Percentiles rank a stretch among this genome's conserved stretches.
Conservation (phyloP, 1,140 invertebrate species). For the Cotesia typhae region DNA sequence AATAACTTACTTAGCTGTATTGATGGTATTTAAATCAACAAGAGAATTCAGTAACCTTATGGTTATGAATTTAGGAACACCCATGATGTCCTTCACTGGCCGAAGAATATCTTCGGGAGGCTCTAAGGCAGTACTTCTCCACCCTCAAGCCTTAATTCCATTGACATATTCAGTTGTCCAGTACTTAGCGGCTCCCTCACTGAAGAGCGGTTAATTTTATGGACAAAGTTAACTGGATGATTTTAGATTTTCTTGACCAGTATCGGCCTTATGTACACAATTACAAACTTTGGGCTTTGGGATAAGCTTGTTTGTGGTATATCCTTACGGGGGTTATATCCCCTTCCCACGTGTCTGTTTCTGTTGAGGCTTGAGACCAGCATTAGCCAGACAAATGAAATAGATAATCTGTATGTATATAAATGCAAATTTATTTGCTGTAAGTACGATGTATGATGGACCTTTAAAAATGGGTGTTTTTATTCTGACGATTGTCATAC, state of each 20-base stretch:
- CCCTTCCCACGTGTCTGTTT: constrained; percentile 9
- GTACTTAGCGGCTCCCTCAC: neutral
- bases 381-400: neutral
- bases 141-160: constrained; percentile 27
- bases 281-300: constrained; percentile 56
- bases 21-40: constrained; percentile 44
- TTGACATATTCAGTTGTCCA: constrained; percentile 17
- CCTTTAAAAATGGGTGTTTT: constrained; percentile 13
- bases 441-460: neutral
- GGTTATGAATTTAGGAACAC: neutral
- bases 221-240: constrained; percentile 60
- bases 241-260: constrained; percentile 43
- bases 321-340: no score
- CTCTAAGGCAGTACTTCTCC: neutral
- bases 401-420: neutral
- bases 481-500: constrained; percentile 52
- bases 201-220: constrained; percentile 25
- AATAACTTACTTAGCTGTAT: constrained; percentile 39
- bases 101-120: neutral
- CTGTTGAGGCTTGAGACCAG: neutral
- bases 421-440: neutral
- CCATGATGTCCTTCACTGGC: neutral
- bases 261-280: constrained; percentile 49
- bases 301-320: constrained; percentile 44
- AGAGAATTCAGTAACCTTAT: constrained; percentile 32